Percentiles rank a stretch among this genome's conserved stretches.
Conservation (phyloP, 2,113 vertebrate genomes). For the Cyanistes caeruleus region DNA sequence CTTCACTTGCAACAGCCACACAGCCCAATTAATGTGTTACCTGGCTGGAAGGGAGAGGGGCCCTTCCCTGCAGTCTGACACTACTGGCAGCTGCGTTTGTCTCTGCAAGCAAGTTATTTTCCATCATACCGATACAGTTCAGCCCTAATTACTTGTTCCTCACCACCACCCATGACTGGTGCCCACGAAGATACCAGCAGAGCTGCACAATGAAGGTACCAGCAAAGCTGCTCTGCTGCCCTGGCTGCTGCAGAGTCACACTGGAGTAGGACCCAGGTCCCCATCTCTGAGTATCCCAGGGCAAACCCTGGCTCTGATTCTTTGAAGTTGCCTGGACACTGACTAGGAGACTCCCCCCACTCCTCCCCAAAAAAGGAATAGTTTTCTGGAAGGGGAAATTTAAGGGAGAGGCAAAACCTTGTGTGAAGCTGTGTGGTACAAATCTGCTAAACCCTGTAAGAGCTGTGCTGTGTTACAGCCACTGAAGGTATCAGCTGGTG, state of each 20-base stretch:
- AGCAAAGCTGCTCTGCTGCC: not conserved
- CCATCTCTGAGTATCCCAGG: not conserved
- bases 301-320: not conserved
- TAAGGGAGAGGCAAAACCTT: not conserved
- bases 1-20: not conserved
- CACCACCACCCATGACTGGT: not conserved
- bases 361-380: not conserved
- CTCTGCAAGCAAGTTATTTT: not conserved
- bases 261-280: not conserved
- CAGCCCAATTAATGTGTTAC: not conserved
- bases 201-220: not conserved
- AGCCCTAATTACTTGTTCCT: not conserved
- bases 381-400: not conserved
- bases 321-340: not conserved
- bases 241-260: not conserved
- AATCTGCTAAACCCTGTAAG: not conserved
- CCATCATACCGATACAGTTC: not conserved
- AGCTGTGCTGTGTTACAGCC: not conserved
- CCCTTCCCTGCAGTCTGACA: not conserved
- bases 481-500: not conserved
- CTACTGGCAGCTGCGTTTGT: not conserved
- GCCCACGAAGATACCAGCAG: fast-evolving
- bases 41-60: not conserved
- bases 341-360: not conserved
- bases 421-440: not conserved